Percentiles rank a stretch among this genome's conserved stretches.
Conservation (phyloP, 2,113 vertebrate genomes). For the Tylochromis polylepis region DNA sequence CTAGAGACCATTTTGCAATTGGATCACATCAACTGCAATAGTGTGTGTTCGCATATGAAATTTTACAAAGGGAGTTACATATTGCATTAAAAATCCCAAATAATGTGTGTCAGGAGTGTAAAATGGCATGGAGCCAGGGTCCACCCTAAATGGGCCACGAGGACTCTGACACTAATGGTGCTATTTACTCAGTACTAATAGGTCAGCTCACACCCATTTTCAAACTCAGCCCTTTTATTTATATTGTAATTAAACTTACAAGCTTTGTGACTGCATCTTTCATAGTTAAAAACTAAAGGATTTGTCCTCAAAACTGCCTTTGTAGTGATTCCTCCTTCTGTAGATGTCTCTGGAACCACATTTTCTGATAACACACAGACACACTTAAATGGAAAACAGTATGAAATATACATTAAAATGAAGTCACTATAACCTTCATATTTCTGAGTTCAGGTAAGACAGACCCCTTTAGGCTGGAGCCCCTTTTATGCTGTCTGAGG, state of each 20-base stretch:
- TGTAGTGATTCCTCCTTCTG: background rate
- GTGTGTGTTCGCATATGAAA: background rate
- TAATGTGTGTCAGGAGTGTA: background rate
- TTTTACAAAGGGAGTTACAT: background rate
- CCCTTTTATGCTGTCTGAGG: conserved; percentile 45
- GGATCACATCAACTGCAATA: background rate
- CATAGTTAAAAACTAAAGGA: background rate
- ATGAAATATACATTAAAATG: background rate
- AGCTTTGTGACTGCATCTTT: background rate
- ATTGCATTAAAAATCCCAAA: background rate
- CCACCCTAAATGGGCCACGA: background rate
- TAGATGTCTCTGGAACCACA: background rate
- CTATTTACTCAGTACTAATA: background rate
- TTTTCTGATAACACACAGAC: background rate
- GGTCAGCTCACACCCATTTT: background rate
- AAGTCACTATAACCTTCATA: background rate
- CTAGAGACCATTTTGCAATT: background rate
- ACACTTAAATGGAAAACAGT: background rate
- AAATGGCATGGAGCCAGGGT: background rate
- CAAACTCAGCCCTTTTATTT: background rate
- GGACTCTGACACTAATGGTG: background rate
- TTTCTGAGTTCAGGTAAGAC: background rate
- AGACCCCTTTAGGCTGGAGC: background rate
- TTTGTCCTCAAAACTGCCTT: background rate
- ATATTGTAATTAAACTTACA: background rate